Evolutionary conservation across 37 sponge, comb jelly and placozoan genomes (phyloP), one percentile per base, ranked within the genome.

Genomic region (Haliclona indistincta): DNA sequence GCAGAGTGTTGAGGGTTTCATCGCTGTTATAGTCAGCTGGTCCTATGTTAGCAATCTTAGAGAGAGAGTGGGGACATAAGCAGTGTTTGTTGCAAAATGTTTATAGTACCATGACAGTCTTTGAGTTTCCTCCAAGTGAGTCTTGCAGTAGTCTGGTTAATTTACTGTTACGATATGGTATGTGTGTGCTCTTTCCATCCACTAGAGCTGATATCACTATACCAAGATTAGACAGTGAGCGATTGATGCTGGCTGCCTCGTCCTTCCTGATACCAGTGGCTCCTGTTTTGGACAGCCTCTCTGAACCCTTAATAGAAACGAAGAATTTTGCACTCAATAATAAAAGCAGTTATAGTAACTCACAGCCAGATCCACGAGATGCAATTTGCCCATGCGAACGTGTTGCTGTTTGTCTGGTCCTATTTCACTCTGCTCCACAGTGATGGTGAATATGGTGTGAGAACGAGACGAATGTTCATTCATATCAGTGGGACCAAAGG

Each of bases 151-250:
- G 89, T 2, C 93, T 61, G 15, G 99, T 99, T 64, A 99, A 89
- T 30, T 99, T 90, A 38, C 91, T 89, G 81, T 90, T 93, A 20
- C 99, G 86, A 67, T 99, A 99, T 7, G 99, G 99, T 36, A 99
- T 74, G 61, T 95, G 92, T 1, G 86, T 76, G 51, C 91, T 94
- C 53, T 85, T 86, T 30, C 96, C 99, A 45, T 93, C 96, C 56
- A 99, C 99, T 37, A 99, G 86, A 0, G 96, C 96, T 22, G 94
- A 93, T 72, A 98, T 98, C 34, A 98, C 99, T 64, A 95, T 92
- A 8, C 95, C 96, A 0, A 98, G 91, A 0, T 90, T 98, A 1
- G 82, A 68, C 69, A 98, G 89, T 53, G 99, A 98, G 33, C 92
- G 91, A 58, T 98, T 98, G 64, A 98, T 98, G 29, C 95, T 92